phyloP scores from a whole-genome alignment of 2,113 vertebrate species.

The Myrmecobius fasciatus region DNA sequence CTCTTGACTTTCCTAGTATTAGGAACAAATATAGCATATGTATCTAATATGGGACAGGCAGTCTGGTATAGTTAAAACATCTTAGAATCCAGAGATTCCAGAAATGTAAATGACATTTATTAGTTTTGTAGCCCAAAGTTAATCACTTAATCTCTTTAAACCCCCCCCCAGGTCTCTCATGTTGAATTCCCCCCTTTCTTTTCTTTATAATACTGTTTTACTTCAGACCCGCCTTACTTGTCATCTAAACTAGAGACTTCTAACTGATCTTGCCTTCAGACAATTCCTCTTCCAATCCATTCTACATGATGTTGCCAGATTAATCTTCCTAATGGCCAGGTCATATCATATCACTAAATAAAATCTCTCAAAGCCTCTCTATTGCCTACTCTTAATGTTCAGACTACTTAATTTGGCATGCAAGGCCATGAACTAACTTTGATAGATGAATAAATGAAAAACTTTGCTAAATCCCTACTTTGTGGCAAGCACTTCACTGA shows the following conservation, averaged over 20 bases:
- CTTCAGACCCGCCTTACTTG: background rate
- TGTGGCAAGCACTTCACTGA: background rate
- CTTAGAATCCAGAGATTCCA: too few relatives aligned
- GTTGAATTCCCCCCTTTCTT: background rate
- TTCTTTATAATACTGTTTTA: background rate
- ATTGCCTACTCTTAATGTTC: background rate
- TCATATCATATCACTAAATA: background rate
- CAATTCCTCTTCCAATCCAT: background rate
- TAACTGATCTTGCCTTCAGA: background rate
- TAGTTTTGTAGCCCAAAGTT: background rate
- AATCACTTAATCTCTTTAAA: background rate
- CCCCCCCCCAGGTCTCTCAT: background rate
- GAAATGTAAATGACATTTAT: background rate
- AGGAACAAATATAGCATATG: background rate
- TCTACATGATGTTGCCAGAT: background rate
- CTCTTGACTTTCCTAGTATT: background rate
- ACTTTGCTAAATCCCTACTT: background rate
- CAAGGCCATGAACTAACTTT: background rate
- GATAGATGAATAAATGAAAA: background rate
- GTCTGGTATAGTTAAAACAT: fast-evolving
- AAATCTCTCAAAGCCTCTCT: background rate
- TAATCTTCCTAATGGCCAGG: background rate
- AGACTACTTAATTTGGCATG: background rate
- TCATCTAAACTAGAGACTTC: background rate
- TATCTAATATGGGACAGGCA: background rate